phyloP scores from a whole-genome alignment of 2,888 invertebrate genomes.

The Seira musarum region DNA sequence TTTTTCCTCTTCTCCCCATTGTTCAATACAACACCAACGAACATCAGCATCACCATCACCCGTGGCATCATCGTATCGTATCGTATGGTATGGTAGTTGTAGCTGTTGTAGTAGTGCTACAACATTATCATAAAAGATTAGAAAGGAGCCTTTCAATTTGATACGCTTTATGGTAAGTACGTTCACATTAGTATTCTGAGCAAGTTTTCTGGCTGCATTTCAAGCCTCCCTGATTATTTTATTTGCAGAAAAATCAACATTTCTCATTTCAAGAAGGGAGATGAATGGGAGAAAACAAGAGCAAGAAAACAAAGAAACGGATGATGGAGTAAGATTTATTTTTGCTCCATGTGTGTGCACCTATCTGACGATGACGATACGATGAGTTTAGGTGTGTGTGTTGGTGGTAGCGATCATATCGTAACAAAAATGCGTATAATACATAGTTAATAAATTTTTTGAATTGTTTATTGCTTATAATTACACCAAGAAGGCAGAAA shows the following conservation, averaged over 20 bases:
- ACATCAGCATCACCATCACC: too few relatives aligned
- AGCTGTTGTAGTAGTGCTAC: too few relatives aligned
- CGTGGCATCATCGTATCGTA: background rate
- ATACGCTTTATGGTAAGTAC: constrained; percentile 3
- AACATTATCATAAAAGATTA: constrained; percentile 4
- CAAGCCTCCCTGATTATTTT: constrained; percentile 9
- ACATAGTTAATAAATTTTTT: background rate
- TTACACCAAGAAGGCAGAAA: constrained; percentile 25
- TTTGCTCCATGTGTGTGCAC: background rate
- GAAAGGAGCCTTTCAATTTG: constrained; percentile 6
- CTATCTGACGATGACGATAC: too few relatives aligned
- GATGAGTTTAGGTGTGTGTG: background rate
- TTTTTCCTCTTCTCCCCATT: background rate
- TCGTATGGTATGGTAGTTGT: too few relatives aligned
- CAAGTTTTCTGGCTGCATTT: constrained; percentile 15
- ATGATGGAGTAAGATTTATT: constrained; percentile 6
- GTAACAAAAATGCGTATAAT: constrained; percentile 6
- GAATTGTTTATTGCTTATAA: constrained; percentile 51
- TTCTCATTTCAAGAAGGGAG: background rate
- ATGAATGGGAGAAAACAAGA: background rate
- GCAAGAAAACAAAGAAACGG: constrained; percentile 3
- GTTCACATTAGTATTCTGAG: constrained; percentile 32
- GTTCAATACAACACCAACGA: constrained; percentile 5
- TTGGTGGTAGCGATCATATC: background rate
- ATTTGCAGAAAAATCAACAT: constrained; percentile 10